These are phyloP conservation scores for Tetrapedia diversipes DNA, from an alignment of 2,888 invertebrate genomes.

Conservation along the genomic window DNA sequence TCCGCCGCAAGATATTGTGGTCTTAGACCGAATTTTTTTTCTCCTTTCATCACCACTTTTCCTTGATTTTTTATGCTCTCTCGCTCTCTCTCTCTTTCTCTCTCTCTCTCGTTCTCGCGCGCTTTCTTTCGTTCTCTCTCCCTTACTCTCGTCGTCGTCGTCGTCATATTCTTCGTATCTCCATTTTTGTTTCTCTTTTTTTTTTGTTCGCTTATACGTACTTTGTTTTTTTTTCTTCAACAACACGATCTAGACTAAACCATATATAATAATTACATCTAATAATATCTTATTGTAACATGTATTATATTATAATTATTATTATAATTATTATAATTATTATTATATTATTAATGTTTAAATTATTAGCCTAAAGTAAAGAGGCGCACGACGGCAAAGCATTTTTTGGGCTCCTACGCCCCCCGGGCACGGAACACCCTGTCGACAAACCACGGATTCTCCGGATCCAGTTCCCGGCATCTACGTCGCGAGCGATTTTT, in stretches of 20 bases:
- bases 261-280: constrained; percentile 83
- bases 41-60: constrained; percentile 57
- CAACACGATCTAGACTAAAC: constrained; percentile 83
- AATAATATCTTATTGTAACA: constrained; percentile 83
- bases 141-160: constrained; percentile 34
- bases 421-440: constrained; percentile 82
- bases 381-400: constrained; percentile 83
- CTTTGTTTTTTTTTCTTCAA: constrained; percentile 80
- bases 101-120: constrained; percentile 14
- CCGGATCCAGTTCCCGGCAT: constrained; percentile 52
- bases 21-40: constrained; percentile 77
- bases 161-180: constrained; percentile 49
- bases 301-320: constrained; percentile 82
- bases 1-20: constrained; percentile 75
- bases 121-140: constrained; percentile 29
- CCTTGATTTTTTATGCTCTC: constrained; percentile 57
- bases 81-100: constrained; percentile 36
- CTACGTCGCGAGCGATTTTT: constrained; percentile 29
- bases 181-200: constrained; percentile 42
- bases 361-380: constrained; percentile 82
- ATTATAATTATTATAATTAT: constrained; percentile 78
- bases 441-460: constrained; percentile 78
- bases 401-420: constrained; percentile 79
- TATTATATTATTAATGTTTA: constrained; percentile 80
- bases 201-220: constrained; percentile 76